Percentiles rank a stretch among this genome's conserved stretches.
These are phyloP conservation scores for Pseudochirops cupreus DNA, from an alignment of 2,797 vertebrate species.

Conservation along the genomic window DNA sequence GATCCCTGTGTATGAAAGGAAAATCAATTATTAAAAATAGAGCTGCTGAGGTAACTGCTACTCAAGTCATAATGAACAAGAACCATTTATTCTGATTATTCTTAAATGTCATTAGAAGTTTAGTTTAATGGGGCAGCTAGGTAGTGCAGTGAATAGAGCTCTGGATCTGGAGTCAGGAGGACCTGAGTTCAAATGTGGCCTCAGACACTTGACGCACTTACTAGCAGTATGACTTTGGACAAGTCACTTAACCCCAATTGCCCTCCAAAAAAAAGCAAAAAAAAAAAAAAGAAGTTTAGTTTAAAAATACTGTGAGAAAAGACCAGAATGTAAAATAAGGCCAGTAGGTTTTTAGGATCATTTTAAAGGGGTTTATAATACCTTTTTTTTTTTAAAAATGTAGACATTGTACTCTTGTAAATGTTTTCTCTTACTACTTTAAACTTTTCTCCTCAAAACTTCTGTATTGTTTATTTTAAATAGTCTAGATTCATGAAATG, in stretches of 20 bases:
- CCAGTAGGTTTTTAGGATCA: conserved; percentile 49
- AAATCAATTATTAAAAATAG: conserved; percentile 28
- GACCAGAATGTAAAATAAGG: conserved; percentile 53
- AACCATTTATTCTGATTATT: conserved; percentile 52
- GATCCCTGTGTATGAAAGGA: conserved; percentile 20
- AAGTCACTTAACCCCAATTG: no score
- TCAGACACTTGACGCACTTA: no score
- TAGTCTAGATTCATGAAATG: conserved; percentile 84
- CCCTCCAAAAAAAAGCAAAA: no score
- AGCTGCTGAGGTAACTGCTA: conserved; percentile 16
- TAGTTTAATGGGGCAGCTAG: neutral
- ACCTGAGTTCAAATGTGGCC: no score
- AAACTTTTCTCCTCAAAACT: conserved; percentile 80
- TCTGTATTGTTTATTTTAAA: conserved; percentile 86
- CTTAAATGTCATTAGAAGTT: conserved; percentile 36
- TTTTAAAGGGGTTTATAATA: neutral
- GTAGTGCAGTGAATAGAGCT: no score
- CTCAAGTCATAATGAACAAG: conserved; percentile 34
- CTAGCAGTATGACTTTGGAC: no score
- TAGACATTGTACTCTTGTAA: neutral
- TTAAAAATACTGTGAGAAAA: conserved; percentile 6
- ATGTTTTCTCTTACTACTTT: neutral
- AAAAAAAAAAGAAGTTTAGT: neutral
- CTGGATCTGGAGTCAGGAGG: no score
- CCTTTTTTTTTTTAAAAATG: neutral